Base-by-base conservation (phyloP, 2,797 vertebrate species). In the Brachymystax lenok region DNA sequence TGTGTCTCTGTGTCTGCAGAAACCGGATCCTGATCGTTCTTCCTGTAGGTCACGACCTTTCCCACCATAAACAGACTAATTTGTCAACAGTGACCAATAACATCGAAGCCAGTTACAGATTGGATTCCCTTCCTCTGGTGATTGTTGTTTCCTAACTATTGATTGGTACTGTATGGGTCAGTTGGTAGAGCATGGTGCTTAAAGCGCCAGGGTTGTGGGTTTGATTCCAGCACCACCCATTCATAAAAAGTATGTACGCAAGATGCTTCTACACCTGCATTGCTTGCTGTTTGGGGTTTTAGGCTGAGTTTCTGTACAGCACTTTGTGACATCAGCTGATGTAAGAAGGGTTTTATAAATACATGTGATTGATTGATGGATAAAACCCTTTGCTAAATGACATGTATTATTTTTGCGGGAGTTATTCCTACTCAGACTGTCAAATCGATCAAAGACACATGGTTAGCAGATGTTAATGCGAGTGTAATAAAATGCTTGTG, bases 51-150 rank as follows among this genome's bases (percentile, higher is more conserved):
- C 61, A 0, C 5, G 85, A 87, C 88, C 89, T 68, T 35, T 84
- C 76, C 83, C 85, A 28, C 79, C 88, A 3, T 88, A 87, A 85
- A 86, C 88, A 80, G 75, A 85, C 88, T 80, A 79, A 92, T 93
- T 92, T 89, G 90, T 92, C 87, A 79, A 69, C 79, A 74, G 40
- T 77, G 88, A 87, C 88, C 91, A 79, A 82, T 63, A 46, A 35
- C 76, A 76, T 74, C 79, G n/a, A 56, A 68, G 52, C 0, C 76
- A n/a, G 77, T 68, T 21, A 17, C 63, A 24, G 0, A 27, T 74
- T 77, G 81, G 30, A 0, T 1, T 75, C 74, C 46, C 21, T 8
- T 69, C 52, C 78, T 80, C 52, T 50, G 50, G 67, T 77, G 78
- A 74, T 3, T 0, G 71, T 30, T 21, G 76, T 86, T 63, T 73